These are phyloP conservation scores for Sesia apiformis DNA, from an alignment of 2,888 invertebrate genomes.

Conservation along the genomic window DNA sequence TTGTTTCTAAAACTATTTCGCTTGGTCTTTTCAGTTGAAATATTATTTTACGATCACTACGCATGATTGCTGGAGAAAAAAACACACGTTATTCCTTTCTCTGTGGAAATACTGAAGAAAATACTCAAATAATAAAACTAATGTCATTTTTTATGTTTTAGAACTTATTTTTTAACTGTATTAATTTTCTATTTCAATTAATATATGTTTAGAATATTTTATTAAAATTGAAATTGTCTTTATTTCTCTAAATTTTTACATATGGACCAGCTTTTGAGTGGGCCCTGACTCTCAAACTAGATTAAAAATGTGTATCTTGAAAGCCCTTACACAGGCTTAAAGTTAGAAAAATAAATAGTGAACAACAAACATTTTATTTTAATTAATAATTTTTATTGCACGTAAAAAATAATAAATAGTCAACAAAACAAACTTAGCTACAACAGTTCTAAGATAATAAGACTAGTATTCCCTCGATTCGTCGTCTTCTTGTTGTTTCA, in stretches of 20 bases:
- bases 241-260: no score
- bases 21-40: slow-evolving; percentile 70
- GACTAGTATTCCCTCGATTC: slow-evolving; percentile 62
- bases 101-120: slow-evolving; percentile 77
- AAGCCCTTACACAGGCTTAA: no score
- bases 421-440: slow-evolving; percentile 6
- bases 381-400: background rate
- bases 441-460: slow-evolving; percentile 5
- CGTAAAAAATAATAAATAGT: slow-evolving; percentile 9
- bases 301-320: no score
- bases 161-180: background rate
- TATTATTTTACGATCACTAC: slow-evolving; percentile 90
- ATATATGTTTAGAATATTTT: background rate
- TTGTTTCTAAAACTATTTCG: no score
- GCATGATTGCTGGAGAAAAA: slow-evolving; percentile 88
- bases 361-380: background rate
- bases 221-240: no score
- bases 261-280: no score
- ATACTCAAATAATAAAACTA: slow-evolving; percentile 23
- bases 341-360: slow-evolving; percentile 26
- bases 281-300: no score
- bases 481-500: slow-evolving; percentile 36
- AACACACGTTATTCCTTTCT: slow-evolving; percentile 92
- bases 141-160: background rate
- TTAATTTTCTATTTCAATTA: background rate